phyloP scores from a whole-genome alignment of 2,113 vertebrate genomes.

The Brachypodius melanocephalos region DNA sequence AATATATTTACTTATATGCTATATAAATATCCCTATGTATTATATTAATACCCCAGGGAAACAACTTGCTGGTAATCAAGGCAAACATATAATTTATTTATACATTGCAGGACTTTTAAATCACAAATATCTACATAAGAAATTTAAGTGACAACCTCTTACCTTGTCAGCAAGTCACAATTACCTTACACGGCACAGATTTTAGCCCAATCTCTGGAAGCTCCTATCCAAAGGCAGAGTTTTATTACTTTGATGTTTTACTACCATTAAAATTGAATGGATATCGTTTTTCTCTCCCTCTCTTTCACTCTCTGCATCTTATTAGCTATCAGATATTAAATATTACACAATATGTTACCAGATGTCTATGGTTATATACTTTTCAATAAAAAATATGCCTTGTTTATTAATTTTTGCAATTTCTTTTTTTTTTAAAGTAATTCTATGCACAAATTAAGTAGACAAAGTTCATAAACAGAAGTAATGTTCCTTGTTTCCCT shows the following conservation, averaged over 20 bases:
- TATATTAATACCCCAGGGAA: background rate
- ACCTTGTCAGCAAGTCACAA: background rate
- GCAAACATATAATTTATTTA: background rate
- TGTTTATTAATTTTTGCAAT: constrained; percentile 10
- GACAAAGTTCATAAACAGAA: constrained; percentile 8
- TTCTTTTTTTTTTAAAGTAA: background rate
- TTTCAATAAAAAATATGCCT: background rate
- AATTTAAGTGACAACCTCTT: background rate
- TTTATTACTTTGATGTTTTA: background rate
- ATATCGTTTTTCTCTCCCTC: background rate
- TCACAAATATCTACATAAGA: background rate
- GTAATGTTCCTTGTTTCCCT: background rate
- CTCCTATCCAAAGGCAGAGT: background rate
- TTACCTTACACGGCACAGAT: background rate
- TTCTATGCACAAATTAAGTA: constrained; percentile 3
- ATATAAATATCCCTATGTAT: background rate
- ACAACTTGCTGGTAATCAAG: background rate
- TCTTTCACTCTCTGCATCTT: background rate
- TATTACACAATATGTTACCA: background rate
- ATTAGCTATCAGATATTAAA: background rate
- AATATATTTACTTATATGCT: background rate
- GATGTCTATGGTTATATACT: background rate
- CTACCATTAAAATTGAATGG: background rate
- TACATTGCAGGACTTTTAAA: background rate
- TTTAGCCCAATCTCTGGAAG: background rate